phyloP scores from a whole-genome alignment of 2,113 vertebrate genomes.

The Synodontis membranacea region DNA sequence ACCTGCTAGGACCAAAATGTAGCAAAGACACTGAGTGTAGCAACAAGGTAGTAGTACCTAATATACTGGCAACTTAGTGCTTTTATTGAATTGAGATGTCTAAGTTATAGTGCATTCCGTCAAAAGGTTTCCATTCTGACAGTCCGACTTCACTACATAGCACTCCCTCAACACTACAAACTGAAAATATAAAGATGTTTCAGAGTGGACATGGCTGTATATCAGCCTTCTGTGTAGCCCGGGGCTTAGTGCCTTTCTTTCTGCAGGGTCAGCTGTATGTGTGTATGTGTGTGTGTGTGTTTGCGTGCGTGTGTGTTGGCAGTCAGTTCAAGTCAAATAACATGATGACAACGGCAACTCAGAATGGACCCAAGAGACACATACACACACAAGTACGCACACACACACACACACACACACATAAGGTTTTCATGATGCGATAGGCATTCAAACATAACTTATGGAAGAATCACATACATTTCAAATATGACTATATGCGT shows the following conservation, averaged over 20 bases:
- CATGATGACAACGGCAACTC: constrained; percentile 24
- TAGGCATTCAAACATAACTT: background rate
- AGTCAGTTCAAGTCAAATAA: constrained; percentile 13
- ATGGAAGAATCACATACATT: background rate
- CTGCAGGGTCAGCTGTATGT: background rate
- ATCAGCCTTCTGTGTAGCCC: constrained; percentile 14
- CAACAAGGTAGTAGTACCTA: background rate
- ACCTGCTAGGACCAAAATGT: background rate
- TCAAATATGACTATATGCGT: background rate
- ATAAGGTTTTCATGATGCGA: background rate
- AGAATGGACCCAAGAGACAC: constrained; percentile 4
- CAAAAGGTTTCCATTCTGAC: background rate
- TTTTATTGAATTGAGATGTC: background rate
- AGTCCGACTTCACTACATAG: background rate
- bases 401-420: constrained; percentile 4
- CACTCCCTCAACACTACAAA: background rate
- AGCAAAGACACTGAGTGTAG: background rate
- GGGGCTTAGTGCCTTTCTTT: background rate
- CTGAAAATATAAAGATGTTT: constrained; percentile 15
- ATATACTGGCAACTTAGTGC: background rate
- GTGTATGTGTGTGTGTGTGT: background rate
- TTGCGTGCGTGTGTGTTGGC: too few relatives aligned
- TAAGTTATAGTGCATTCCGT: background rate
- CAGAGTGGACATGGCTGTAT: background rate
- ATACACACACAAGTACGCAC: constrained; percentile 8